A percentile compares a stretch with the other conserved stretches of the same genome.
Conservation (phyloP, 2,797 vertebrate genomes). For the Typhlichthys subterraneus region DNA sequence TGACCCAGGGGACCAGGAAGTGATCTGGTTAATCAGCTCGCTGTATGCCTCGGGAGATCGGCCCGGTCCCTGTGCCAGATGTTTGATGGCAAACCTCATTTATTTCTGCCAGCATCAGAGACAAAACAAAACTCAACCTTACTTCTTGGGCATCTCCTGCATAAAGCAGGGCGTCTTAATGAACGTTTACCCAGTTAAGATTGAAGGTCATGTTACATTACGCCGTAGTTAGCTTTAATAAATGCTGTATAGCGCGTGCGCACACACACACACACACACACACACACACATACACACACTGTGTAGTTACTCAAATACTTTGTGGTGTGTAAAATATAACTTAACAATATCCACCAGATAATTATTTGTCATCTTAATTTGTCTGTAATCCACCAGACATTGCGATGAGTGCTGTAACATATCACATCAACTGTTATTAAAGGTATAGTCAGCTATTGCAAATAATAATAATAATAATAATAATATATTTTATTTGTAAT, state of each 20-base stretch:
- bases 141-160: neutral
- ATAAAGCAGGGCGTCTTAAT: neutral
- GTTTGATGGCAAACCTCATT: conserved; percentile 58
- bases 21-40: conserved; percentile 36
- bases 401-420: no score
- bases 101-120: conserved; percentile 64
- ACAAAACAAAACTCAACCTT: conserved; percentile 32
- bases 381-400: no score
- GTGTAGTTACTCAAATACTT: neutral
- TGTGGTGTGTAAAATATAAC: neutral
- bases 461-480: no score
- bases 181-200: conserved; percentile 11
- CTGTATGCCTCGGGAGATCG: conserved; percentile 36
- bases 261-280: neutral
- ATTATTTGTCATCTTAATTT: no score
- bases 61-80: conserved; percentile 53
- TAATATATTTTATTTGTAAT: no score
- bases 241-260: neutral
- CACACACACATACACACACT: neutral
- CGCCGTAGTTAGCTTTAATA: conserved; percentile 13
- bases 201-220: neutral
- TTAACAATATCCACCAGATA: neutral
- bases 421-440: no score
- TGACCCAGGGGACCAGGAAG: conserved; percentile 32
- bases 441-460: no score